Evolutionary conservation across 2,113 vertebrate species (phyloP).

Genomic region (Phylloscopus whistleri): DNA sequence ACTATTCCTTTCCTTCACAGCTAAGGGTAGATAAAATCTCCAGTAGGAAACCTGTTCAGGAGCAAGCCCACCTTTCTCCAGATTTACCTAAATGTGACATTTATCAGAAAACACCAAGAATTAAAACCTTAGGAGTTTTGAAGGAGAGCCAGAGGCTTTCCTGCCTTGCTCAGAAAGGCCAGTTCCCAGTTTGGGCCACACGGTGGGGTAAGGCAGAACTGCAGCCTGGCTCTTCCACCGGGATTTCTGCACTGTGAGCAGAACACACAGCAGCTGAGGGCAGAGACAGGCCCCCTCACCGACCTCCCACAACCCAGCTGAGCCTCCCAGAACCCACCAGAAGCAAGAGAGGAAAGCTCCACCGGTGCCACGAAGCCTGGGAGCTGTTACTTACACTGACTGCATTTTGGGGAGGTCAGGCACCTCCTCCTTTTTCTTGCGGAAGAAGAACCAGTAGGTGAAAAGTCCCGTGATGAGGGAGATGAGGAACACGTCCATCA

Average conservation of each 20-base stretch:
- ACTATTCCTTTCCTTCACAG: neutral
- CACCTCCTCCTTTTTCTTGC: slow-evolving; percentile 89
- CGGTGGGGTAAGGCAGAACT: neutral
- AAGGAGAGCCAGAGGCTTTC: neutral
- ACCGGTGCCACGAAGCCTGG: rapidly evolving
- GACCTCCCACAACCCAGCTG: neutral
- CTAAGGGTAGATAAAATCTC: neutral
- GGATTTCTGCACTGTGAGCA: neutral
- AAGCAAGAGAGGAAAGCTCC: neutral
- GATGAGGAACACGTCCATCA: slow-evolving; percentile 85
- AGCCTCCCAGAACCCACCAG: neutral
- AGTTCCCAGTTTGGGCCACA: neutral
- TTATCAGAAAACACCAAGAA: neutral
- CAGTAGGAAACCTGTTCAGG: neutral
- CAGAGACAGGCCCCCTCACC: neutral
- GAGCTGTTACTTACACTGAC: slow-evolving; percentile 59
- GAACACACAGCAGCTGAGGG: neutral
- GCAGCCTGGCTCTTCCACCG: neutral
- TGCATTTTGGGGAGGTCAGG: slow-evolving; percentile 87
- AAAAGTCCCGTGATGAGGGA: slow-evolving; percentile 83
- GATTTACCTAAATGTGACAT: neutral
- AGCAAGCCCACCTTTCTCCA: neutral
- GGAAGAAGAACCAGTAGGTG: slow-evolving; percentile 90
- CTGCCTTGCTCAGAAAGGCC: neutral
- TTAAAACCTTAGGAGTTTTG: neutral